phyloP scores from a whole-genome alignment of 2,888 invertebrate genomes.

The Xanthia icteritia region DNA sequence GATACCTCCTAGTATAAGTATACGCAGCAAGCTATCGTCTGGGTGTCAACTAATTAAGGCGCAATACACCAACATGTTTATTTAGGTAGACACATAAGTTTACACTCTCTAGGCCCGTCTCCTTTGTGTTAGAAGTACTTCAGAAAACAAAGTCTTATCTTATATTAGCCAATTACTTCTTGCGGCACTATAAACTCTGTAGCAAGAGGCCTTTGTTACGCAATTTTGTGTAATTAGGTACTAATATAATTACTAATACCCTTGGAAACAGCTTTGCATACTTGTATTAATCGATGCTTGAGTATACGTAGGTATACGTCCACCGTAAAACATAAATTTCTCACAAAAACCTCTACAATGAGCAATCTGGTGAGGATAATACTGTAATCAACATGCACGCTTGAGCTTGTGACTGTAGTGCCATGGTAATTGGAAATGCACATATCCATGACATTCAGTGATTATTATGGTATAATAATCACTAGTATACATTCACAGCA shows the following conservation, averaged over 20 bases:
- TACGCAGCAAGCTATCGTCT: constrained; percentile 32
- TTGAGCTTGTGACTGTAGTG: constrained; percentile 1
- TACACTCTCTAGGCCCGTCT: constrained; percentile 29
- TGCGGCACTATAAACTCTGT: constrained; percentile 41
- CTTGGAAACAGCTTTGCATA: constrained; percentile 37
- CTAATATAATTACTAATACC: constrained; percentile 58
- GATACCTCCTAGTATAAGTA: constrained; percentile 5
- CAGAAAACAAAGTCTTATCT: constrained; percentile 48
- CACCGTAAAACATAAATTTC: constrained; percentile 11
- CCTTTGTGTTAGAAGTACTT: constrained; percentile 52
- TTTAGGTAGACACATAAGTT: constrained; percentile 52
- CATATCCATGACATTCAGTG: neutral
- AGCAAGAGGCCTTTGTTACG: constrained; percentile 37
- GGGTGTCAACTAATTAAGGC: constrained; percentile 38
- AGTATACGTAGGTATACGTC: neutral
- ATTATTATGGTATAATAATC: neutral
- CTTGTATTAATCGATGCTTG: constrained; percentile 15
- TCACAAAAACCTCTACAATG: constrained; percentile 10
- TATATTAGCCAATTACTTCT: constrained; percentile 53
- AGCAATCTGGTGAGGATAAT: constrained; percentile 17
- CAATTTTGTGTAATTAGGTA: constrained; percentile 42
- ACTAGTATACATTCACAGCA: neutral
- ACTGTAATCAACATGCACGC: constrained; percentile 24
- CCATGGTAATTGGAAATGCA: constrained; percentile 6
- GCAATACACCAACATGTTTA: constrained; percentile 56